These are phyloP conservation scores for Koerneria pararmatus DNA, from an alignment of 2,888 invertebrate species.

Conservation along the genomic window DNA sequence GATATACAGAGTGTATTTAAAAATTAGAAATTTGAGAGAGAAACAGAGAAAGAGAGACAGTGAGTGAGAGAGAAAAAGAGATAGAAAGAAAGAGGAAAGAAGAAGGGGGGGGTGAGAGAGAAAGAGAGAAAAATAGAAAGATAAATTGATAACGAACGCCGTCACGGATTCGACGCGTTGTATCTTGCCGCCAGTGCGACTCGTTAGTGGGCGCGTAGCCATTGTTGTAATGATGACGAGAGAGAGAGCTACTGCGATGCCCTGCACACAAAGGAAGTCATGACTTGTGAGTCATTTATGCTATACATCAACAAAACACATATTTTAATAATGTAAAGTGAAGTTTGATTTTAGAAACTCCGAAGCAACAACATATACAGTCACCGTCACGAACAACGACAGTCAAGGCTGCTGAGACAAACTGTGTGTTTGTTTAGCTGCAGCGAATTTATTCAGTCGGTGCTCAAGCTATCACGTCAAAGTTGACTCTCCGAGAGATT, in stretches of 20 bases:
- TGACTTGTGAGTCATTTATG: too few relatives aligned
- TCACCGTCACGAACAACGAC: too few relatives aligned
- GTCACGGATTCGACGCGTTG: conserved; percentile 36
- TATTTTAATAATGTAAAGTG: too few relatives aligned
- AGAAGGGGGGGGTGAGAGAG: neutral
- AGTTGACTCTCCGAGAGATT: too few relatives aligned
- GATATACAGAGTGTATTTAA: neutral
- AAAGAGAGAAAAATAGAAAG: neutral
- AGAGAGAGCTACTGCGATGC: conserved; percentile 48
- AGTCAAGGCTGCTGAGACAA: too few relatives aligned
- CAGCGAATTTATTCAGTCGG: too few relatives aligned
- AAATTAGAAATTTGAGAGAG: neutral
- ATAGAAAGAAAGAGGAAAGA: neutral
- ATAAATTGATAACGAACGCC: conserved; percentile 18
- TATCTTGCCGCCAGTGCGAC: conserved; percentile 41
- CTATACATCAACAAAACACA: too few relatives aligned
- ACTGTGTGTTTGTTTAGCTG: too few relatives aligned
- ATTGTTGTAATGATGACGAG: conserved; percentile 27
- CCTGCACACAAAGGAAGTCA: conserved; percentile 35
- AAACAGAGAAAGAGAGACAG: neutral
- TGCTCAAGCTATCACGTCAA: too few relatives aligned
- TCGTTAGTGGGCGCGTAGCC: conserved; percentile 37
- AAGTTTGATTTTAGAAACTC: too few relatives aligned
- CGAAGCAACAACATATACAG: too few relatives aligned
- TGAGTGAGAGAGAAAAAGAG: neutral